These are phyloP conservation scores for Gortyna flavago DNA, from an alignment of 2,888 invertebrate genomes.

Conservation along the genomic window DNA sequence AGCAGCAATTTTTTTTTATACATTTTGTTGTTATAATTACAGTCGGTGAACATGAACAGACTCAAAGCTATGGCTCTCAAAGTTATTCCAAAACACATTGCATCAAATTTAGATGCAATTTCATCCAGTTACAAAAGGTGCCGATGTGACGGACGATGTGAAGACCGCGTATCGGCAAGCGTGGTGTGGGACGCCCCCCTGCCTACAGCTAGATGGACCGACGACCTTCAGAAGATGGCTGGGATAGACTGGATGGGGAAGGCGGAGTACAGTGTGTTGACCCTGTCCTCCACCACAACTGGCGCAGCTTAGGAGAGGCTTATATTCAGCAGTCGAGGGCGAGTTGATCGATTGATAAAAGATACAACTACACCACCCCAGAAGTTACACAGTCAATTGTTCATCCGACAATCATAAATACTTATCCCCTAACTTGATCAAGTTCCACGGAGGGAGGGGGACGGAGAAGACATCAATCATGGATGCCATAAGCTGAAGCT, in stretches of 20 bases:
- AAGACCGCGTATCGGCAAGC: too few relatives aligned
- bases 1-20: background rate
- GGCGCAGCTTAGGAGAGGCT: background rate
- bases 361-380: background rate
- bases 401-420: conserved; percentile 28
- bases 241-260: too few relatives aligned
- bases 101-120: background rate
- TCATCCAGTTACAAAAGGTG: too few relatives aligned
- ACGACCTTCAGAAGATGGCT: too few relatives aligned
- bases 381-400: background rate
- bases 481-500: conserved; percentile 30
- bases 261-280: background rate
- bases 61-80: background rate
- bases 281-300: background rate
- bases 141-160: too few relatives aligned
- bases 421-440: conserved; percentile 21
- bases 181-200: too few relatives aligned
- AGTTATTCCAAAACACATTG: background rate
- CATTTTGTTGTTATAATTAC: background rate
- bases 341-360: background rate
- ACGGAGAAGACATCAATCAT: conserved; percentile 51
- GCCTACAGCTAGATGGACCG: too few relatives aligned
- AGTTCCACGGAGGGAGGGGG: background rate
- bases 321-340: background rate
- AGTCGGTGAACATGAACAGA: background rate